Conservation (phyloP, 2,888 invertebrate genomes). For the Prosopocoilus inquinatus region DNA sequence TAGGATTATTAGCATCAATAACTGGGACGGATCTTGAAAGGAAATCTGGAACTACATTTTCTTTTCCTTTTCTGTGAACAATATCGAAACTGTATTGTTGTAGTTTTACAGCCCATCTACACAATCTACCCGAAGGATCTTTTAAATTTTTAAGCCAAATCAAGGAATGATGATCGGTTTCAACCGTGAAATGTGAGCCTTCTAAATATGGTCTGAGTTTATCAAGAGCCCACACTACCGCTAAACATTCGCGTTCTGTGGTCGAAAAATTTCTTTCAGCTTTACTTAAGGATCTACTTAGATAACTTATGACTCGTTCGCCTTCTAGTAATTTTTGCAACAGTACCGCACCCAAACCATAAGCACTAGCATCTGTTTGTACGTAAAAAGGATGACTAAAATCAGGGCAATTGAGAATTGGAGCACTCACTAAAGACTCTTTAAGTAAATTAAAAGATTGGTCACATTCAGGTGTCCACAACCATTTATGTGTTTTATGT, state of each 20-base stretch:
- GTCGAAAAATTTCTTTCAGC: conserved; percentile 17
- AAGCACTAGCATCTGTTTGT: conserved; percentile 11
- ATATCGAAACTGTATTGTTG: conserved; percentile 28
- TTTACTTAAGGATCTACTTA: conserved; percentile 10
- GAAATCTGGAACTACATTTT: conserved; percentile 19
- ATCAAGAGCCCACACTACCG: conserved; percentile 15
- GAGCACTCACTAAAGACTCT: conserved; percentile 8
- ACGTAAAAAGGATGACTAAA: conserved; percentile 10
- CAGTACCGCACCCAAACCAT: conserved; percentile 12
- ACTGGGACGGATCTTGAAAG: conserved; percentile 10
- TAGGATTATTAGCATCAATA: background rate
- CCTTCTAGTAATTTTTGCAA: background rate
- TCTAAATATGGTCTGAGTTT: conserved; percentile 20
- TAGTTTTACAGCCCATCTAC: conserved; percentile 26
- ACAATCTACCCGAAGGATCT: conserved; percentile 23
- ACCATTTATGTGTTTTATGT: background rate
- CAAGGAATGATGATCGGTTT: conserved; percentile 20
- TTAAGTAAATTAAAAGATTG: conserved; percentile 13
- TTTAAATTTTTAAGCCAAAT: conserved; percentile 19
- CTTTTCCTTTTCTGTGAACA: conserved; percentile 19
- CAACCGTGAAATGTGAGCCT: conserved; percentile 17
- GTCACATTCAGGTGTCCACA: conserved; percentile 11
- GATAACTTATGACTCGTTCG: conserved; percentile 15
- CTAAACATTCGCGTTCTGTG: conserved; percentile 23
- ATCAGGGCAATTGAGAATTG: conserved; percentile 16